phyloP scores from a whole-genome alignment of 1,140 invertebrate species.

The Plodia interpunctella region DNA sequence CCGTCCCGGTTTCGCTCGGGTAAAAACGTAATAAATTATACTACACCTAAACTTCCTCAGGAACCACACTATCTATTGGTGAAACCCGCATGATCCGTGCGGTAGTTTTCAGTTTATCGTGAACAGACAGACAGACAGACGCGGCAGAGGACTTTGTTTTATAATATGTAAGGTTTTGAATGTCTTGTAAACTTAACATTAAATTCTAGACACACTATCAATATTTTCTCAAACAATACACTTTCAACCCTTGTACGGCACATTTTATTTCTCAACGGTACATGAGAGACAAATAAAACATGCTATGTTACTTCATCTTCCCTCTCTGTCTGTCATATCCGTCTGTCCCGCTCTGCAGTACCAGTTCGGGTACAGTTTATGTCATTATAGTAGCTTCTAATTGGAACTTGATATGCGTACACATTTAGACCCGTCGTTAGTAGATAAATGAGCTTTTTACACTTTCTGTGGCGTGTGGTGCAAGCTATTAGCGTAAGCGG shows the following conservation, averaged over 20 bases:
- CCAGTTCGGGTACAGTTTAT: conserved; percentile 32
- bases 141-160: too few relatives aligned
- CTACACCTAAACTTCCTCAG: too few relatives aligned
- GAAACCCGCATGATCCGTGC: too few relatives aligned
- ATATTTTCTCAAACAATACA: conserved; percentile 1
- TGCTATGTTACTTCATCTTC: conserved; percentile 4
- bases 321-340: conserved; percentile 12
- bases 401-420: conserved; percentile 68
- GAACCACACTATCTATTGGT: too few relatives aligned
- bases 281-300: neutral
- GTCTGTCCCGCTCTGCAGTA: conserved; percentile 8
- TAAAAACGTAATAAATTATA: too few relatives aligned
- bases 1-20: too few relatives aligned
- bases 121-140: too few relatives aligned
- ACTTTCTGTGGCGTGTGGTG: conserved; percentile 23
- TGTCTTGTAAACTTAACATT: too few relatives aligned
- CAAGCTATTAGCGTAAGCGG: conserved; percentile 12
- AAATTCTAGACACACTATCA: neutral
- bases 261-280: conserved; percentile 1
- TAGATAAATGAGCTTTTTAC: conserved; percentile 65
- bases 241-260: neutral
- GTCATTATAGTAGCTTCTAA: conserved; percentile 63
- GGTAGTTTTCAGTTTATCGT: too few relatives aligned
- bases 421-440: conserved; percentile 60
- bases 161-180: too few relatives aligned